These are phyloP conservation scores for Capricornis sumatraensis DNA, from an alignment of 2,113 vertebrate species.

Conservation along the genomic window DNA sequence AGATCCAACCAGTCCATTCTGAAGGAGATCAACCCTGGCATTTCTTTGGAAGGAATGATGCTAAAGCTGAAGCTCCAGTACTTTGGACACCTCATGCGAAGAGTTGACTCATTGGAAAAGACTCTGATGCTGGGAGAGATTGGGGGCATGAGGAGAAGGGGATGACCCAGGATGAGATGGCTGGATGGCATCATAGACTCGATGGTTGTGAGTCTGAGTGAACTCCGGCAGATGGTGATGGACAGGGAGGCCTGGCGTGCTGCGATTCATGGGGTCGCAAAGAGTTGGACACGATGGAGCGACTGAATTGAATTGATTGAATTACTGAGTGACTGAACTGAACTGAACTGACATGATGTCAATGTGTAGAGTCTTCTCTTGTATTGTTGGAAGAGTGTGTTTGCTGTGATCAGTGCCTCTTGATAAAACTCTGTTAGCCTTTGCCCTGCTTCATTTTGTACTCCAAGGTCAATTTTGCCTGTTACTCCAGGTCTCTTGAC, in stretches of 20 bases:
- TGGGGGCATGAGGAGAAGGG: accelerated
- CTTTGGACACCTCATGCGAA: background rate
- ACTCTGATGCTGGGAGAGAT: background rate
- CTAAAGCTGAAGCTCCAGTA: background rate
- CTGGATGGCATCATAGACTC: background rate
- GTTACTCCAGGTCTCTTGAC: background rate
- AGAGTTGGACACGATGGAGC: too few species aligned
- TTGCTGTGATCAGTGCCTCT: background rate
- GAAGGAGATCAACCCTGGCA: accelerated
- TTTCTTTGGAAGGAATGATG: background rate
- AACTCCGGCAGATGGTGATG: background rate
- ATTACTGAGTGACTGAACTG: too few species aligned
- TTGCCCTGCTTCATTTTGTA: background rate
- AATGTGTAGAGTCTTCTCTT: background rate
- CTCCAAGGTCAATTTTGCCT: background rate
- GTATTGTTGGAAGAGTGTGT: background rate
- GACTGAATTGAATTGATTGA: too few species aligned
- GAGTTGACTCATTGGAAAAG: background rate
- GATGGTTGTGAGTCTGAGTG: background rate
- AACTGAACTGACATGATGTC: background rate
- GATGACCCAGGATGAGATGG: background rate
- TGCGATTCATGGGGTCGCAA: accelerated
- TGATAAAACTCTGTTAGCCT: background rate
- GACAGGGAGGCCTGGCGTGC: background rate
- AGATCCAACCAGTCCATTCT: background rate